Evolutionary conservation across 1,140 invertebrate species (phyloP).

Genomic region (Drosophila littoralis): DNA sequence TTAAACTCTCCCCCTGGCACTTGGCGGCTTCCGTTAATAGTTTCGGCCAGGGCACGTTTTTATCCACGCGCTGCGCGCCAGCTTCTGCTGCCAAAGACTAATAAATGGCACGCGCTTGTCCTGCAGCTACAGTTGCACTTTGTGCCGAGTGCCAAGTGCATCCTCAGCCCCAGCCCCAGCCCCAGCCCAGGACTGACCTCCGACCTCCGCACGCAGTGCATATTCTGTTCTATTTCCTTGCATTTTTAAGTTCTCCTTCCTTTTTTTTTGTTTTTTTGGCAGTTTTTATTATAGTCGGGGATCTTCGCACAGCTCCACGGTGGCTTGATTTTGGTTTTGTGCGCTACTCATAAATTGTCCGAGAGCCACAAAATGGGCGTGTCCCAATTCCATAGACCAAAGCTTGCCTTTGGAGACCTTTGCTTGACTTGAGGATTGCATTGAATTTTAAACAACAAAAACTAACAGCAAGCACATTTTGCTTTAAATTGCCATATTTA

Average conservation of each 20-base stretch:
- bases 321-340: constrained; percentile 24
- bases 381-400: background rate
- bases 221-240: constrained; percentile 13
- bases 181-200: background rate
- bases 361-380: background rate
- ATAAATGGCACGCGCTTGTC: constrained; percentile 62
- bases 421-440: background rate
- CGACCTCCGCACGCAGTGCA: background rate
- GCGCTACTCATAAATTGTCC: constrained; percentile 24
- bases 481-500: background rate
- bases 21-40: constrained; percentile 48
- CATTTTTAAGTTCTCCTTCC: constrained; percentile 34
- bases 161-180: background rate
- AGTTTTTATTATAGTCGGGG: constrained; percentile 43
- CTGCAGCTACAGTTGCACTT: constrained; percentile 24
- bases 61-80: constrained; percentile 34
- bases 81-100: constrained; percentile 48
- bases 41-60: constrained; percentile 46
- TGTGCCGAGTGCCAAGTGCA: constrained; percentile 3
- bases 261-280: too few relatives aligned
- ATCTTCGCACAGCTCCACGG: constrained; percentile 7
- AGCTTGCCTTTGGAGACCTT: constrained; percentile 5
- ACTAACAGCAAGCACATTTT: background rate
- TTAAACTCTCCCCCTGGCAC: background rate
- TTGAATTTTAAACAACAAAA: background rate